Base-by-base conservation (phyloP, 2,888 invertebrate genomes). In the Nomada ruficornis region DNA sequence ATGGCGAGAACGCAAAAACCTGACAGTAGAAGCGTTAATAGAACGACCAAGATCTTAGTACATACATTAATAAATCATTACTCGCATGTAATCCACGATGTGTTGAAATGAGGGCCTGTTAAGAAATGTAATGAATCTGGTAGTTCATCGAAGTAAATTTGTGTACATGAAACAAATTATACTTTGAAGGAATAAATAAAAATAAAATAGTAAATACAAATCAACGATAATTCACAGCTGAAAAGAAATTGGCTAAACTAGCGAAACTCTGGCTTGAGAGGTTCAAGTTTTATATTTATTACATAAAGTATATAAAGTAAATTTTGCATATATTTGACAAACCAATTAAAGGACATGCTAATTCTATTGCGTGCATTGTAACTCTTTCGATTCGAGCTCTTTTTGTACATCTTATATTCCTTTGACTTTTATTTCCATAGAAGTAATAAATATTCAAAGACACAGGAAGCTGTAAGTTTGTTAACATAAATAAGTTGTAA, bases 211-310 rank as follows among this genome's bases (percentile, higher is more conserved):
- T 54, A 54, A 7, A 36, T 36, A 36, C 36, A 7, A 36, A 36
- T 36, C 36, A 36, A 36, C 36, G 70, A 67, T n/a, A 20, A n/a
- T 36, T 74, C 20, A 50, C n/a, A 42, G 47, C 55, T n/a, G 54
- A 63, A 64, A 55, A 54, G 42, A 4, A 63, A 54, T 20, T 10
- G 29, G 23, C 54, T 18, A 64, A 72, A 44, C 26, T 26, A 72
- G 26, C 42, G 15, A n/a, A 15, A 72, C 44, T 54, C n/a, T 55
- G 44, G n/a, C 4, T 63, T 18, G 7, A 63, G 23, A 47, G 23
- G 70, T 63, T 76, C 4, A 63, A 23, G 7, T 70, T 76, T 54
- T 75, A 52, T 57, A 63, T 70, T 64, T 55, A 36, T 73, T 18
- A 57, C 42, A 47, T 55, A 60, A 62, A 75, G 13, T 60, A 57